Evolutionary conservation across 1,140 invertebrate genomes (phyloP).

Genomic region (Drosophila nikananu): DNA sequence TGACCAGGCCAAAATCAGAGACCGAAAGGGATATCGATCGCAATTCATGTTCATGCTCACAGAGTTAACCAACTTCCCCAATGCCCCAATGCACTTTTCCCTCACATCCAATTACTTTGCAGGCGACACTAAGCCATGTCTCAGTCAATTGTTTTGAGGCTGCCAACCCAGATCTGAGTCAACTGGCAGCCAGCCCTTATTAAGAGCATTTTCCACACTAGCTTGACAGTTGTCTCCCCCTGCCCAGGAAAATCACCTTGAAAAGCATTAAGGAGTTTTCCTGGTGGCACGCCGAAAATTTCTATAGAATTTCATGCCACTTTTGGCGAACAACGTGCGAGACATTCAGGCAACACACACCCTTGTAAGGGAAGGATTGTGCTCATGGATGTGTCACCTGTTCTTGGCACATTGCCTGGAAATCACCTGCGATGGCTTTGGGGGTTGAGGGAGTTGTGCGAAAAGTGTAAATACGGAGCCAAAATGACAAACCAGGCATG

Average conservation of each 20-base stretch:
- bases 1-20: slow-evolving; percentile 15
- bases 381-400: slow-evolving; percentile 43
- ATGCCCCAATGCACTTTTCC: slow-evolving; percentile 38
- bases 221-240: slow-evolving; percentile 48
- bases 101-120: slow-evolving; percentile 44
- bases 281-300: slow-evolving; percentile 23
- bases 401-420: slow-evolving; percentile 48
- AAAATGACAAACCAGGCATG: slow-evolving; percentile 23
- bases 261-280: slow-evolving; percentile 20
- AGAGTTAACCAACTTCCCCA: slow-evolving; percentile 16
- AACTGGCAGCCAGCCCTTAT: slow-evolving; percentile 23
- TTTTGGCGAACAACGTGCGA: slow-evolving; percentile 10
- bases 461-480: slow-evolving; percentile 61
- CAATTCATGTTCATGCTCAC: neutral
- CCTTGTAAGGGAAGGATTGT: slow-evolving; percentile 32
- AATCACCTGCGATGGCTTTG: slow-evolving; percentile 41
- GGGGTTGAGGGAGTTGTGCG: slow-evolving; percentile 25
- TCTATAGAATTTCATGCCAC: slow-evolving; percentile 53
- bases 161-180: slow-evolving; percentile 39
- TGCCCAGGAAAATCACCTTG: slow-evolving; percentile 15
- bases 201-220: slow-evolving; percentile 58
- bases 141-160: slow-evolving; percentile 36
- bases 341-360: slow-evolving; percentile 15
- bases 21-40: slow-evolving; percentile 30
- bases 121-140: slow-evolving; percentile 48